A percentile compares a stretch with the other conserved stretches of the same genome.
Conservation (phyloP, 2,113 vertebrate genomes). For the Urocynchramus pylzowi region DNA sequence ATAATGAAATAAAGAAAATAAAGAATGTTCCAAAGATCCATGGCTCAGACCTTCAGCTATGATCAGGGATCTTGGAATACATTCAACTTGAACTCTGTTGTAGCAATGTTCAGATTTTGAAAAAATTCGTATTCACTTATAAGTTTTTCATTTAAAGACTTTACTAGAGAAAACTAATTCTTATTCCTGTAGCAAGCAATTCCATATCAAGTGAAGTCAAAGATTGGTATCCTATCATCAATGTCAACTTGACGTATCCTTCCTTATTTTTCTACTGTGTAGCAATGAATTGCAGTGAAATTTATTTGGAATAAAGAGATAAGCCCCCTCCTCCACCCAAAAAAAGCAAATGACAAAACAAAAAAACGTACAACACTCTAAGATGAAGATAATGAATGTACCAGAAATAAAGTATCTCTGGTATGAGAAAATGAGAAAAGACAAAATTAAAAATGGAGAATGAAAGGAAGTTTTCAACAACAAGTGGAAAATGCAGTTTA, state of each 20-base stretch:
- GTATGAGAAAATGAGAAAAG: not conserved
- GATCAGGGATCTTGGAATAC: not conserved
- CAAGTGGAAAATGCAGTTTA: not conserved
- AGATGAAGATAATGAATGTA: not conserved
- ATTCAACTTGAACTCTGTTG: not conserved
- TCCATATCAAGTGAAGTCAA: not conserved
- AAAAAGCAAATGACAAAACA: not conserved
- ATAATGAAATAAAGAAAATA: not conserved
- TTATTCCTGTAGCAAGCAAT: not conserved
- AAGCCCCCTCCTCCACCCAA: fast-evolving
- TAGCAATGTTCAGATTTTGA: not conserved
- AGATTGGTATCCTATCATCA: not conserved
- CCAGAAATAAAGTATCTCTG: not conserved
- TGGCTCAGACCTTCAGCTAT: not conserved
- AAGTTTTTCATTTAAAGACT: not conserved
- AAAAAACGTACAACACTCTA: not conserved
- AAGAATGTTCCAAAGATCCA: not conserved
- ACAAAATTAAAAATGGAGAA: not conserved
- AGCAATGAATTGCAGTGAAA: not conserved
- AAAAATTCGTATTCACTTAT: not conserved
- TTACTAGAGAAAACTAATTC: not conserved
- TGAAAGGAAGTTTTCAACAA: not conserved
- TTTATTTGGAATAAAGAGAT: not conserved
- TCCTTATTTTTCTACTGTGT: not conserved
- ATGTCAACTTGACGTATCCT: not conserved